Base-by-base conservation (phyloP, 1,140 invertebrate species). In the Gryllus bimaculatus region DNA sequence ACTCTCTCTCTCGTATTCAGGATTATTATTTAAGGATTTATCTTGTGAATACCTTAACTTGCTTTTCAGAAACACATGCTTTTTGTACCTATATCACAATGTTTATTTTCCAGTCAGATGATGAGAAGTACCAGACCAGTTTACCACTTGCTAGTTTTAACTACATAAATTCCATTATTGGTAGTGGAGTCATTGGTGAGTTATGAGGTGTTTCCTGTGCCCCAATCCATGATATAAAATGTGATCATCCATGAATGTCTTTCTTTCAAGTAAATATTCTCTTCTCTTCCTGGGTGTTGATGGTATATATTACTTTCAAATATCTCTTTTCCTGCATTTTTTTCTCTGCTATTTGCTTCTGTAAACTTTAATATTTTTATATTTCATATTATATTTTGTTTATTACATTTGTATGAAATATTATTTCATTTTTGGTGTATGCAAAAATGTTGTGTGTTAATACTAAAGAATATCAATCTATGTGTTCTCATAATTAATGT, bases 91-190 rank as follows among this genome's bases (percentile, higher is more conserved):
- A 66, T 18, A 66, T 66, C 54, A 66, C 54, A 66, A 10, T 79
- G 54, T 82, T 81, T 78, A 76, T 85, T 86, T 74, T 80, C 86
- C 84, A 86, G 74, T 84, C 88, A 81, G 86, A 88, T 47, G 87
- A 89, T 75, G 85, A 89, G 79, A 84, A 88, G 73, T 86, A 86
- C 20, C 88, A 87, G 79, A 88, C 86, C 78, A 92, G 89, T 81
- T 87, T 95, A 77, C 90, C 92, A n/a, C 89, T 92, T 86, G 93
- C 94, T 79, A 94, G 92, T 86, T 96, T 96, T 87, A 96, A 96
- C 88, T 96, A 95, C 86, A 95, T 96, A 84, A 96, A 96, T 86
- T 95, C 94, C n/a, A 96, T 96, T 83, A 92, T 96, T 80, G 95
- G 95, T 76, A 95, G 94, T 83, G 95, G 95, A 79, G 93, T 96